Evolutionary conservation across 2,888 invertebrate species (phyloP).

Genomic region (Neocrepidodera transversa): DNA sequence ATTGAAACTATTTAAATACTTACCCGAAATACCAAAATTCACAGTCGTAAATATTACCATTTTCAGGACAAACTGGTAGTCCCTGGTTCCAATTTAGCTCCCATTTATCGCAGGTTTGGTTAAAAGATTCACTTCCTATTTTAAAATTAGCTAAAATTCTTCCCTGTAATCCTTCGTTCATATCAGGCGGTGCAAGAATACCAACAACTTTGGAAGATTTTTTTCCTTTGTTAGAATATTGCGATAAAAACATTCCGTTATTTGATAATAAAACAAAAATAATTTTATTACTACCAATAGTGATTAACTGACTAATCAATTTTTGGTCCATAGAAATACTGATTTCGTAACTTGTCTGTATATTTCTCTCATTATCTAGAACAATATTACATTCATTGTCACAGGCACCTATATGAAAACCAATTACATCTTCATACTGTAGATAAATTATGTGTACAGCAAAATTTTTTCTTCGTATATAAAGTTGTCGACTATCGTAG

Average conservation of each 20-base stretch:
- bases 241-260: conserved; percentile 21
- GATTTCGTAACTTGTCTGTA: neutral
- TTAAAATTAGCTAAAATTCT: conserved; percentile 14
- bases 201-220: conserved; percentile 29
- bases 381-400: neutral
- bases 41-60: conserved; percentile 9
- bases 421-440: neutral
- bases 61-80: neutral
- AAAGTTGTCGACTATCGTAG: too few relatives aligned
- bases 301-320: conserved; percentile 15
- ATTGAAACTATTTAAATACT: too few relatives aligned
- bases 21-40: conserved; percentile 9
- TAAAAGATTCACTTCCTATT: neutral
- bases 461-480: neutral
- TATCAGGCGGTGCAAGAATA: conserved; percentile 6
- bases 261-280: conserved; percentile 26
- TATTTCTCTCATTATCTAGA: neutral
- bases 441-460: neutral
- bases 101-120: conserved; percentile 25
- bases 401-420: neutral
- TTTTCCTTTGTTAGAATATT: neutral
- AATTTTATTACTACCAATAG: conserved; percentile 6
- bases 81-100: neutral
- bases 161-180: neutral
- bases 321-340: conserved; percentile 13